phyloP scores from a whole-genome alignment of 2,113 vertebrate genomes.

The Benthochromis sp. region DNA sequence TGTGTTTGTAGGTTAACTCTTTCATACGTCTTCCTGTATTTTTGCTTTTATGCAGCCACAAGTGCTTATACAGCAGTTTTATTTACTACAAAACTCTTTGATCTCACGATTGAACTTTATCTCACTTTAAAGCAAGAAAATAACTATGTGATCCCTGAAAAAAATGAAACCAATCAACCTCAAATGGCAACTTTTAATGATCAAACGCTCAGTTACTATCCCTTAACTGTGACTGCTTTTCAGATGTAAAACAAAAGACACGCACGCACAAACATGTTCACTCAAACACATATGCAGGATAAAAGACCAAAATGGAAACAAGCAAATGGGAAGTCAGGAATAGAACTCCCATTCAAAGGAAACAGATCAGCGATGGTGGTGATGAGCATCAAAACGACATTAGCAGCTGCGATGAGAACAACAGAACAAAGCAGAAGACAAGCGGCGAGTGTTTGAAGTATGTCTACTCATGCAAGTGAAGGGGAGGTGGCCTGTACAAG shows the following conservation, averaged over 20 bases:
- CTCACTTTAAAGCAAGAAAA: neutral
- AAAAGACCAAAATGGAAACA: slow-evolving; percentile 38
- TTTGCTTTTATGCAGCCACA: neutral
- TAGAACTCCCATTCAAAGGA: slow-evolving; percentile 25
- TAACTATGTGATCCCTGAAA: neutral
- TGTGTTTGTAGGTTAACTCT: neutral
- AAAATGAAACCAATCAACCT: neutral
- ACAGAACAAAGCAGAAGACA: slow-evolving; percentile 45
- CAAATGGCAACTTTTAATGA: neutral
- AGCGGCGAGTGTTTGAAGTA: slow-evolving; percentile 46
- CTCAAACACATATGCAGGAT: neutral
- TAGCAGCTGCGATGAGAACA: slow-evolving; percentile 38
- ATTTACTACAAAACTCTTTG: neutral
- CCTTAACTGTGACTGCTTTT: neutral
- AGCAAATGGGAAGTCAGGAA: slow-evolving; percentile 28
- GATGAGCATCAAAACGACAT: slow-evolving; percentile 43
- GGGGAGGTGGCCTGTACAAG: slow-evolving; percentile 21
- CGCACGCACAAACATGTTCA: neutral
- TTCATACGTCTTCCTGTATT: neutral
- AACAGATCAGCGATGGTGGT: slow-evolving; percentile 37
- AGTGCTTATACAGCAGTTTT: neutral
- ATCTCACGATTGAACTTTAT: neutral
- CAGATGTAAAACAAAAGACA: slow-evolving; percentile 1
- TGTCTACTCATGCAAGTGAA: slow-evolving; percentile 61
- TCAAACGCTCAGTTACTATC: slow-evolving; percentile 21